Evolutionary conservation across 2,113 vertebrate species (phyloP), one percentile per base, ranked within the genome.

Genomic region (Vulpes ferrilata): DNA sequence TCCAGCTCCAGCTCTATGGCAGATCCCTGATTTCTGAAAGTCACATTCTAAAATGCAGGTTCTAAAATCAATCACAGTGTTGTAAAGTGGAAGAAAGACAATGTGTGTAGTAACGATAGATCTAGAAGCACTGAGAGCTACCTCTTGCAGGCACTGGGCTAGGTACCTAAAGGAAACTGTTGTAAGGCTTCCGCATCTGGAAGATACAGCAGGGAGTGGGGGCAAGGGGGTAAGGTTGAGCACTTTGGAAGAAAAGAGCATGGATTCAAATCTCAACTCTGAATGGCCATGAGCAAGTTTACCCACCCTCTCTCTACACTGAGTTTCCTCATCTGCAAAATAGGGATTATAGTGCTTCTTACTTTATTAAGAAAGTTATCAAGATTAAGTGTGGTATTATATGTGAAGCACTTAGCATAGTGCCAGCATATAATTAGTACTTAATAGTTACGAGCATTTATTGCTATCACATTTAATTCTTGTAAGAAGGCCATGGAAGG

Each of bases 21-120:
- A 93, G 85, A 83, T 89, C 43, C 6, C 11, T 94, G 78, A 93
- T 23, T 93, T 92, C 85, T 86, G 86, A 60, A 69, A 16, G 32
- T 48, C 60, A 27, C 2, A 43, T 67, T 84, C 35, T 53, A 76
- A 80, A 89, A 83, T 16, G 48, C 16, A 53, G 55, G 27, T 69
- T 76, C 55, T 92, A 48, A 84, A 76, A 59, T 83, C 12, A n/a
- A 20, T 35, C 32, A 3, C 1, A 11, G 43, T 80, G 12, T 25
- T 27, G 22, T 25, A 15, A 59, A 30, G 38, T 32, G 23, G 69
- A 69, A 85, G 64, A 73, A 87, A 95, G 19, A 22, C 13, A 35
- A 25, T 23, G 35, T 25, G 3, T 0, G 0, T 38, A 57, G 43
- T 4, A 35, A 67, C 9, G 25, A 13, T 25, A 48, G 69, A 81